Percentiles rank a stretch among this genome's conserved stretches.
phyloP scores from a whole-genome alignment of 1,140 invertebrate species.

The Stegodyphus mimosarum region DNA sequence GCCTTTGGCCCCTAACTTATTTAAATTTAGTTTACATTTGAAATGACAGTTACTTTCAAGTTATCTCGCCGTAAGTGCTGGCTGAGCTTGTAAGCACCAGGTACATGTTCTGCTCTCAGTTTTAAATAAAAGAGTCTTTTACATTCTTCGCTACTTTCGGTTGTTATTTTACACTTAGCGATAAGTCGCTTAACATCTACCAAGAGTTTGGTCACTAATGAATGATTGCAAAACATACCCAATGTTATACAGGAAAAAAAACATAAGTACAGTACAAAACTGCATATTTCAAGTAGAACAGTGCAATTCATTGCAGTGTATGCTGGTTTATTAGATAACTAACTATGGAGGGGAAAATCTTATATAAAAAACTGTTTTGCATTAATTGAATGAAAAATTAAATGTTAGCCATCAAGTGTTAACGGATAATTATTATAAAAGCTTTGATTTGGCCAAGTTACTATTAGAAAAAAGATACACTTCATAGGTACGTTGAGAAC shows the following conservation, averaged over 20 bases:
- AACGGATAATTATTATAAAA: slow-evolving; percentile 35
- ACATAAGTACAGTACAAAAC: background rate
- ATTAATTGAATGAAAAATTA: slow-evolving; percentile 26
- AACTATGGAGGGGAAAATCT: no score
- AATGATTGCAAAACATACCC: no score
- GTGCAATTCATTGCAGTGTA: slow-evolving; percentile 16
- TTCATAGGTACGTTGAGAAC: slow-evolving; percentile 10
- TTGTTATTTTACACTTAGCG: slow-evolving; percentile 15
- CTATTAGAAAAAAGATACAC: slow-evolving; percentile 36
- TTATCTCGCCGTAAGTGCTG: no score
- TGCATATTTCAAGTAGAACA: slow-evolving; percentile 10
- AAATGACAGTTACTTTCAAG: no score
- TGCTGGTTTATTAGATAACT: slow-evolving; percentile 18
- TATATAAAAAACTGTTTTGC: slow-evolving; percentile 18
- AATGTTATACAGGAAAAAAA: background rate
- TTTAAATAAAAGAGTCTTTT: no score
- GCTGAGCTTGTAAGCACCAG: no score
- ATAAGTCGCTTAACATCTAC: no score
- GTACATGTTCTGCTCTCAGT: no score
- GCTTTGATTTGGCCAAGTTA: slow-evolving; percentile 25
- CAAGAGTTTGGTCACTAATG: no score
- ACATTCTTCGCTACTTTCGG: no score
- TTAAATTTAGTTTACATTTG: no score
- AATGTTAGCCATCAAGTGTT: slow-evolving; percentile 17
- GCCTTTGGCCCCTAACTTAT: no score